Evolutionary conservation across 2,113 vertebrate genomes (phyloP).

Genomic region (Tichodroma muraria): DNA sequence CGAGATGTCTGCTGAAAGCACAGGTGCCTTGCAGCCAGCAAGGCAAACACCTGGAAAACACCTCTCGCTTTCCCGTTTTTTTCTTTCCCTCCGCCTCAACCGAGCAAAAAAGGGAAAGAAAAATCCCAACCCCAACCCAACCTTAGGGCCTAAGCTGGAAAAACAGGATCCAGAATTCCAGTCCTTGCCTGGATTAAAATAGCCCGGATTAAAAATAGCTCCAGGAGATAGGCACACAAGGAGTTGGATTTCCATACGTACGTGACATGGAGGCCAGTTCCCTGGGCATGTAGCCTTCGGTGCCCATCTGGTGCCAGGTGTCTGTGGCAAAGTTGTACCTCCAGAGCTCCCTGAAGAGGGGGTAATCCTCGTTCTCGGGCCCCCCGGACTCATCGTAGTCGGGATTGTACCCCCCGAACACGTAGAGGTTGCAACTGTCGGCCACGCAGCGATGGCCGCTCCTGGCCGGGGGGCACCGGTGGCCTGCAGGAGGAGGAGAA

Average conservation of each 20-base stretch:
- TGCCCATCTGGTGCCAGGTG: conserved; percentile 94
- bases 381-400: conserved; percentile 94
- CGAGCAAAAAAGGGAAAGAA: fast-evolving
- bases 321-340: conserved; percentile 93
- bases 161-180: not conserved
- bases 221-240: fast-evolving
- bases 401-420: conserved; percentile 96
- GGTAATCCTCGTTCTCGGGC: conserved; percentile 92
- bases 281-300: conserved; percentile 95
- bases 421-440: conserved; percentile 89
- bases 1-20: not conserved
- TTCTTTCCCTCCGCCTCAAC: not conserved
- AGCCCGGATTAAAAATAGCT: not conserved
- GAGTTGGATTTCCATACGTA: conserved; percentile 60
- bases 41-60: not conserved
- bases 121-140: not conserved
- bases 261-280: conserved; percentile 98
- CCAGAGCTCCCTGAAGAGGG: conserved; percentile 96
- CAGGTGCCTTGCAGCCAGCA: not conserved
- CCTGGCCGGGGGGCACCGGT: conserved; percentile 83
- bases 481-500: conserved; percentile 69
- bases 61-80: not conserved
- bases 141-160: not conserved
- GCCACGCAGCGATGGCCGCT: conserved; percentile 97
- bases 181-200: not conserved